A percentile compares a stretch with the other conserved stretches of the same genome.
Conservation (phyloP, 2,113 vertebrate species). For the Ahaetulla prasina region DNA sequence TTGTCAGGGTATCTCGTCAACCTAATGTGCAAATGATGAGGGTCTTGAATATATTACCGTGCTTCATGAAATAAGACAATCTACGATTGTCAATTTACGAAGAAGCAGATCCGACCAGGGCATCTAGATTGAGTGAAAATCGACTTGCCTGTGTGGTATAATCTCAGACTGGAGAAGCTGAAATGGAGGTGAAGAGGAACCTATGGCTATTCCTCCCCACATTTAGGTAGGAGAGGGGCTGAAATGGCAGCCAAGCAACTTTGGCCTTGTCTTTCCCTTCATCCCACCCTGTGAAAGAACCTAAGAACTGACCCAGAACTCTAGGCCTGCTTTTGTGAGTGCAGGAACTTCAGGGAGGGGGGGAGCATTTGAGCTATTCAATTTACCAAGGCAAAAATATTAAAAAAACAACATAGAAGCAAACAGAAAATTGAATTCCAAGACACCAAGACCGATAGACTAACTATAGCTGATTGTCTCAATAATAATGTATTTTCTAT, state of each 20-base stretch:
- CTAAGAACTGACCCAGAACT: neutral
- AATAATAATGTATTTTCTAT: conserved; percentile 32
- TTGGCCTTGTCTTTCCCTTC: neutral
- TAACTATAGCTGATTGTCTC: conserved; percentile 26
- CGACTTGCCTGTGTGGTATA: neutral
- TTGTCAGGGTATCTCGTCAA: neutral
- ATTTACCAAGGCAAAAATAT: conserved; percentile 70
- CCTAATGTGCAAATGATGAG: neutral
- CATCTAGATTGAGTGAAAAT: neutral
- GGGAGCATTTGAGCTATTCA: conserved; percentile 68
- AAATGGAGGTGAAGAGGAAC: neutral
- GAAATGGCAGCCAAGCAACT: neutral
- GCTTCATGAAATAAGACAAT: neutral
- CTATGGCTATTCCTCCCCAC: neutral
- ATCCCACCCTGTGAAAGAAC: neutral
- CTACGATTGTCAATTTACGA: neutral
- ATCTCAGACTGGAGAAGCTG: neutral
- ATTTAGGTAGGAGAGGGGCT: too few relatives aligned
- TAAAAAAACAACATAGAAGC: conserved; percentile 73
- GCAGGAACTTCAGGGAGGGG: conserved; percentile 12
- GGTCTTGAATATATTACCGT: neutral
- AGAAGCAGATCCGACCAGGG: neutral
- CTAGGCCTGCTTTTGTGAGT: neutral
- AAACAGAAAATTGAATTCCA: conserved; percentile 72
- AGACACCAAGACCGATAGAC: conserved; percentile 61